Percentiles rank a stretch among this genome's conserved stretches.
These are phyloP conservation scores for Ptychobarbus kaznakovi DNA, from an alignment of 2,797 vertebrate genomes.

Conservation along the genomic window DNA sequence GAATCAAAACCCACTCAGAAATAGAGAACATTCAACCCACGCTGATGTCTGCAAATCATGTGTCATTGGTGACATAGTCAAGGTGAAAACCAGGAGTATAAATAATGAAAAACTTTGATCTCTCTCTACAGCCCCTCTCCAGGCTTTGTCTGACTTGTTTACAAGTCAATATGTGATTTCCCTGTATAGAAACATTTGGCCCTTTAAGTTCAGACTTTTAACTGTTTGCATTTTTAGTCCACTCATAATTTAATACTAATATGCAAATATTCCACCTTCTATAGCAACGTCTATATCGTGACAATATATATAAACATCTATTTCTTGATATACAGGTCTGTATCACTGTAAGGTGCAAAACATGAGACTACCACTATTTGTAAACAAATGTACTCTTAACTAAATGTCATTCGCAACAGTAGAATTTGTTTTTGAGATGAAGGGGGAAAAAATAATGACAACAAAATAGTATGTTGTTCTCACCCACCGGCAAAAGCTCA, in stretches of 20 bases:
- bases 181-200: background rate
- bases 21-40: slow-evolving; percentile 46
- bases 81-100: slow-evolving; percentile 26
- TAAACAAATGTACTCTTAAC: background rate
- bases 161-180: background rate
- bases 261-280: background rate
- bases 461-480: slow-evolving; percentile 50
- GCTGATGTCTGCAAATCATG: slow-evolving; percentile 33
- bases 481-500: slow-evolving; percentile 50
- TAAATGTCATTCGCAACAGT: background rate
- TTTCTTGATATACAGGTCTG: background rate
- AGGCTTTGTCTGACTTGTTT: background rate
- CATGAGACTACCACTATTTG: background rate
- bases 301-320: no score
- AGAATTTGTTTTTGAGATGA: background rate
- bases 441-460: background rate
- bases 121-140: background rate
- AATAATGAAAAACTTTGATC: slow-evolving; percentile 19
- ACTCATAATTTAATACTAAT: background rate
- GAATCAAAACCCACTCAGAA: slow-evolving; percentile 41
- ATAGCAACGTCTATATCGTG: background rate
- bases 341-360: background rate
- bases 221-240: background rate
- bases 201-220: background rate
- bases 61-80: slow-evolving; percentile 14